Evolutionary conservation across 1,140 invertebrate species (phyloP), one percentile per base, ranked within the genome.

Genomic region (Trinorchestia longiramus): DNA sequence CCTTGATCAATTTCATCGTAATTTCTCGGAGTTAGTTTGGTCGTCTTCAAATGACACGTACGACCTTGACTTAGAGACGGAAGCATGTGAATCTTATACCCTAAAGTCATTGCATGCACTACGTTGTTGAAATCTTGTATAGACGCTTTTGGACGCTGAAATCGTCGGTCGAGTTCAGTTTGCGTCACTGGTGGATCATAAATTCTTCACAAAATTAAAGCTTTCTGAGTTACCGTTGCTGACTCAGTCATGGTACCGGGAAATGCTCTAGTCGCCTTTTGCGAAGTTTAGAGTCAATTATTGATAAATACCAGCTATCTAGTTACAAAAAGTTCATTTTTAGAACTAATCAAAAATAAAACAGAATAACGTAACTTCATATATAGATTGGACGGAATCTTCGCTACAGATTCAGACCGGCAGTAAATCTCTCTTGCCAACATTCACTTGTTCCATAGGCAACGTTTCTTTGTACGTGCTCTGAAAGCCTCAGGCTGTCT

Each of bases 401-500:
- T 36, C 43, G 0, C 88, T 90, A 42, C 88, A 90, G 88, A 43
- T 42, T 41, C 11, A 42, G 17, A 43, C 43, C 0, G 88, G 88
- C 11, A 43, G 88, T 36, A 28, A 4, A 28, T 4, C 88, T 28
- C 42, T 90, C 23, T 42, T 90, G 41, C 88, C 88, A 17, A 90
- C 23, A 4, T 90, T 90, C 41, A 90, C 88, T 41, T 90, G 88
- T 36, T 41, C 41, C 36, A 90, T 90, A 11, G 36, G 88, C 3
- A 28, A 42, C 36, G 62, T 28, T 90, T 8, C n/a, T n/a, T n/a
- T n/a, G n/a, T n/a, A n/a, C n/a, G 92, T 1, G 43, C 43, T 4
- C 11, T 94, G 92, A 94, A 94, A 47, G 92, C 45, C 40, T 94
- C 92, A 0, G 92, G 92, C 23, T 94, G 92, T 47, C 43, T 47